Evolutionary conservation across 1,140 invertebrate species (phyloP).

Genomic region (Drosophila setifemur): DNA sequence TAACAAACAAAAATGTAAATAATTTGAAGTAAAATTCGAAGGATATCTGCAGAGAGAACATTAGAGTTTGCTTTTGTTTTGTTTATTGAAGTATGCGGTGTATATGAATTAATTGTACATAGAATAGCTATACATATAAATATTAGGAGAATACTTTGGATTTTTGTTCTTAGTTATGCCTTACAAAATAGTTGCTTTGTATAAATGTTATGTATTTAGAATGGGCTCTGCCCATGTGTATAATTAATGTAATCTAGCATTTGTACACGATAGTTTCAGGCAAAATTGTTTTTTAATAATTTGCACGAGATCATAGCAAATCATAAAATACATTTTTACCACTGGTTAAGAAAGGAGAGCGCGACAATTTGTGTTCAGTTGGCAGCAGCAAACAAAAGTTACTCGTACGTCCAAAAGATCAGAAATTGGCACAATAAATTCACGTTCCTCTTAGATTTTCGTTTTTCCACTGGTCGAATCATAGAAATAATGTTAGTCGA

Average conservation of each 20-base stretch:
- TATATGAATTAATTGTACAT: slow-evolving; percentile 52
- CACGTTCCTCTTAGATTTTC: slow-evolving; percentile 13
- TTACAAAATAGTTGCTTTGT: slow-evolving; percentile 52
- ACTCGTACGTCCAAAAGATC: slow-evolving; percentile 39
- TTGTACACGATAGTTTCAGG: slow-evolving; percentile 72
- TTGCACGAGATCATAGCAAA: slow-evolving; percentile 64
- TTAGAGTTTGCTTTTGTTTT: slow-evolving; percentile 25
- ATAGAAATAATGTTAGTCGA: slow-evolving; percentile 23
- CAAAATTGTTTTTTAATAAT: slow-evolving; percentile 56
- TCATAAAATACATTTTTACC: slow-evolving; percentile 48
- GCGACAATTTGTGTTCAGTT: slow-evolving; percentile 45
- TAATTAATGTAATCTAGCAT: slow-evolving; percentile 54
- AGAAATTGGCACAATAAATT: slow-evolving; percentile 48
- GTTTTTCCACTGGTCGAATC: slow-evolving; percentile 62
- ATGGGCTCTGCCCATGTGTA: slow-evolving; percentile 73
- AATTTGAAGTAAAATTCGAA: background rate
- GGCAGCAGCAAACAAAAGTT: slow-evolving; percentile 5
- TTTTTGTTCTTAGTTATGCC: slow-evolving; percentile 64
- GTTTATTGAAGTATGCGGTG: slow-evolving; percentile 67
- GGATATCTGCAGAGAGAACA: slow-evolving; percentile 4
- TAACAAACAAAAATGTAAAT: slow-evolving; percentile 50
- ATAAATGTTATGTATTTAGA: slow-evolving; percentile 33
- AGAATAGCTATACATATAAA: slow-evolving; percentile 65
- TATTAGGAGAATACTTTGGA: slow-evolving; percentile 79
- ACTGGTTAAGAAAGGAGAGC: slow-evolving; percentile 28